Evolutionary conservation across 2,888 invertebrate genomes (phyloP).

Genomic region (Tachystola acroxantha): DNA sequence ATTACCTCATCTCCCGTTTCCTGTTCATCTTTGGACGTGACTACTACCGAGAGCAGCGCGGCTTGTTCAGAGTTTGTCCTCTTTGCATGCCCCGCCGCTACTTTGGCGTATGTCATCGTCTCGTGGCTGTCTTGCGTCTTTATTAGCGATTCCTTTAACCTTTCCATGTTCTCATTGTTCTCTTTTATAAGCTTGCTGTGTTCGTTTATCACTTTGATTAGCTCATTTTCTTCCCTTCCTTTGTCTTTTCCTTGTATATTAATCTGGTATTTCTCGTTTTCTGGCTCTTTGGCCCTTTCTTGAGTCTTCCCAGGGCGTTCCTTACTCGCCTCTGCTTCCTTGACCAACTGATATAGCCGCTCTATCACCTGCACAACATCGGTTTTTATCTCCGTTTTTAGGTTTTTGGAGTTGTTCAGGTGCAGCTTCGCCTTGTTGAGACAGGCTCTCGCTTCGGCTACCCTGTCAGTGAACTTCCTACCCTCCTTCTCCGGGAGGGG

Average conservation of each 20-base stretch:
- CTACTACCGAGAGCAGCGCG: not conserved
- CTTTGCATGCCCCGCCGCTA: not conserved
- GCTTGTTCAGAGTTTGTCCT: not conserved
- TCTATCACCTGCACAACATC: constrained; percentile 2
- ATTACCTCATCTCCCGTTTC: constrained; percentile 3
- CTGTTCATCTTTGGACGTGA: not conserved
- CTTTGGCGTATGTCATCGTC: not conserved
- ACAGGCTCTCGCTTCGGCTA: constrained; percentile 8
- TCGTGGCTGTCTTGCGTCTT: not conserved
- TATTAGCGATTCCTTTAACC: not conserved
- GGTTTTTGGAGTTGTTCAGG: constrained; percentile 1
- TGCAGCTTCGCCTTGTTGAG: constrained; percentile 1
- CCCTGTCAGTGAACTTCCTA: not conserved
- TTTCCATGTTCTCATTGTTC: not conserved
- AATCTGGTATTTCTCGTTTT: too few relatives aligned
- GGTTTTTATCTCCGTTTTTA: constrained; percentile 4
- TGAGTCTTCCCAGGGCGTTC: too few relatives aligned
- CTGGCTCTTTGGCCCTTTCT: too few relatives aligned
- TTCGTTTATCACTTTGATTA: not conserved
- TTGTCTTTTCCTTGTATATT: too few relatives aligned
- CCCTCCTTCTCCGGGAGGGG: not conserved
- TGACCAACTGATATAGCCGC: constrained; percentile 8
- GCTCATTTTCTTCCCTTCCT: too few relatives aligned
- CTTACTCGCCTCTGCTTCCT: constrained; percentile 2
- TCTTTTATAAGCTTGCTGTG: not conserved